phyloP scores from a whole-genome alignment of 2,797 vertebrate species.

The Synanceia verrucosa region DNA sequence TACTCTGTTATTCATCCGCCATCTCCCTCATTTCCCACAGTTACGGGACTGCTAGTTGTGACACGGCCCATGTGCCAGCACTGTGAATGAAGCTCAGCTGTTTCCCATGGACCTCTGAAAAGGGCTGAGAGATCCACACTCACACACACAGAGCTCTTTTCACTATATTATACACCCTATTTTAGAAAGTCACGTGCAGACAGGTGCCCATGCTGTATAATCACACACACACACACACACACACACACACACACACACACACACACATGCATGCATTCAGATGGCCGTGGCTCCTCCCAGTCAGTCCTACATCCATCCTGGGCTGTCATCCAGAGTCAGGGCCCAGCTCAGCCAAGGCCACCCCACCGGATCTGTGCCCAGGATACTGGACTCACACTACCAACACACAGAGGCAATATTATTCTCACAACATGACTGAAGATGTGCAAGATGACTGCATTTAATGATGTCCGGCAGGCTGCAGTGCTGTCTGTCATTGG shows the following conservation, averaged over 20 bases:
- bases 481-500: slow-evolving; percentile 12
- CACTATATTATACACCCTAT: slow-evolving; percentile 62
- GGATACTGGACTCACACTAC: slow-evolving; percentile 69
- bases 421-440: slow-evolving; percentile 68
- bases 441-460: slow-evolving; percentile 64
- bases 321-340: slow-evolving; percentile 56
- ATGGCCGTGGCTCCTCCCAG: slow-evolving; percentile 56
- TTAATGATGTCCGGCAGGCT: slow-evolving; percentile 30
- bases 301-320: slow-evolving; percentile 55
- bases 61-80: slow-evolving; percentile 67
- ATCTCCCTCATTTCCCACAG: slow-evolving; percentile 45
- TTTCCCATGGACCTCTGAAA: slow-evolving; percentile 79
- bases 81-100: slow-evolving; percentile 77
- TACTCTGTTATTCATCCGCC: slow-evolving; percentile 40
- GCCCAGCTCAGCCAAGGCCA: slow-evolving; percentile 56
- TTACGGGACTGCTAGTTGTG: slow-evolving; percentile 70
- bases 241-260: slow-evolving; percentile 11
- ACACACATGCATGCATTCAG: slow-evolving; percentile 41
- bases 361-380: slow-evolving; percentile 68
- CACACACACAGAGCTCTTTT: slow-evolving; percentile 62
- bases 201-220: slow-evolving; percentile 33
- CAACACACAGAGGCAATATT: slow-evolving; percentile 66
- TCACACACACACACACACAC: slow-evolving; percentile 17
- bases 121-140: slow-evolving; percentile 44
- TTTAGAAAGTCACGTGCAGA: slow-evolving; percentile 61